Conservation (phyloP, 2,113 vertebrate species). For the Microtus montanus region DNA sequence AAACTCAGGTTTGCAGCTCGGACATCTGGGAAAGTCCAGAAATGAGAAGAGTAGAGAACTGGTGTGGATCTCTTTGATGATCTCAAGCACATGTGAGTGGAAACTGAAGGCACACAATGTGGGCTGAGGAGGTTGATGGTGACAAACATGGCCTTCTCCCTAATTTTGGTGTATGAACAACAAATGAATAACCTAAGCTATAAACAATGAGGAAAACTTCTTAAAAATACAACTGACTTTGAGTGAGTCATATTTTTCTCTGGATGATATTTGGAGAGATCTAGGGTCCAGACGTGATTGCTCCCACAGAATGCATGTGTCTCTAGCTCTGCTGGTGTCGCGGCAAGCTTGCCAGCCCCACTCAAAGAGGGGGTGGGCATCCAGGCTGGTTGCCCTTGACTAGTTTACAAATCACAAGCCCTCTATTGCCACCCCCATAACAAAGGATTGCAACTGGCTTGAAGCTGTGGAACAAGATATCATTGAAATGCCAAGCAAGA, state of each 20-base stretch:
- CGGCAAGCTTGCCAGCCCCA: slow-evolving; percentile 39
- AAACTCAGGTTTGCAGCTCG: not conserved
- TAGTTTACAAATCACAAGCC: slow-evolving; percentile 26
- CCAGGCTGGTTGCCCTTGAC: slow-evolving; percentile 35
- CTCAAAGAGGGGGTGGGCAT: slow-evolving; percentile 38
- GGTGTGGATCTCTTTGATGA: not conserved
- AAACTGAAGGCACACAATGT: not conserved
- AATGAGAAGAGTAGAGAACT: not conserved
- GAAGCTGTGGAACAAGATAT: not conserved
- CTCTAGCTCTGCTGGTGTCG: slow-evolving; percentile 27
- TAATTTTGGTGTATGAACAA: slow-evolving; percentile 51
- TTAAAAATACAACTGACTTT: slow-evolving; percentile 68
- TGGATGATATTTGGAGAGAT: slow-evolving; percentile 72
- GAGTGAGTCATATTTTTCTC: slow-evolving; percentile 68
- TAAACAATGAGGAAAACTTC: slow-evolving; percentile 57
- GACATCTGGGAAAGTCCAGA: not conserved
- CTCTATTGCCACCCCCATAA: not conserved
- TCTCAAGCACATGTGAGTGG: not conserved
- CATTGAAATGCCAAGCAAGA: slow-evolving; percentile 3
- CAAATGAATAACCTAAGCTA: slow-evolving; percentile 43
- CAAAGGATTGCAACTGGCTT: not conserved
- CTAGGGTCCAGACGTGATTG: slow-evolving; percentile 65
- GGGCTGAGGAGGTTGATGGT: not conserved
- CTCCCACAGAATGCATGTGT: slow-evolving; percentile 60
- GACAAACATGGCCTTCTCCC: slow-evolving; percentile 31